phyloP scores from a whole-genome alignment of 64 coral and sea anemone genomes.

The Astreopora myriophthalma region DNA sequence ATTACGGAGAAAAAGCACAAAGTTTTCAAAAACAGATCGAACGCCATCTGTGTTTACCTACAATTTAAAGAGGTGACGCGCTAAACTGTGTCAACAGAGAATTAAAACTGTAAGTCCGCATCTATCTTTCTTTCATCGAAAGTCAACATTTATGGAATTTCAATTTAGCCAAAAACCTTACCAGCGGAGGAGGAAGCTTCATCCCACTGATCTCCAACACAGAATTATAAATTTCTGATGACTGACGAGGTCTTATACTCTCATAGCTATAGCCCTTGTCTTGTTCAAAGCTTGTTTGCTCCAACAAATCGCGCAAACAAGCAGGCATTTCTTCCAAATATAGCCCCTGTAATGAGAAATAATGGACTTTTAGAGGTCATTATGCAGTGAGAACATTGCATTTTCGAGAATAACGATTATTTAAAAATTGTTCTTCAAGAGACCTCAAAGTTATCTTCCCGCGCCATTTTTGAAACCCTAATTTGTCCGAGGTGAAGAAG shows the following conservation, averaged over 20 bases:
- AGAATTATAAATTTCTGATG: not conserved
- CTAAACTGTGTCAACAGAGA: not conserved
- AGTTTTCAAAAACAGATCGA: not conserved
- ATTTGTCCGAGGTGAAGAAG: not conserved
- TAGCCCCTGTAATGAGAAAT: not conserved
- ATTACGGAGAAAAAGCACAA: not conserved
- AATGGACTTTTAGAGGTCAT: not conserved
- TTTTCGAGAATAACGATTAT: not conserved
- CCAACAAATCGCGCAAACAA: slow-evolving; percentile 33
- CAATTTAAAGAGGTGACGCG: not conserved
- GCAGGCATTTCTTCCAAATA: slow-evolving; percentile 20
- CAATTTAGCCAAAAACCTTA: slow-evolving; percentile 8
- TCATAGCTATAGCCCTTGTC: not conserved
- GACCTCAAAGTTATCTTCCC: slow-evolving; percentile 27
- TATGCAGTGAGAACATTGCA: not conserved
- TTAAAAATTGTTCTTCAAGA: not conserved
- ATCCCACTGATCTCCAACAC: not conserved
- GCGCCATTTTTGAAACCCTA: slow-evolving; percentile 73
- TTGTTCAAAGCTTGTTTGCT: slow-evolving; percentile 15
- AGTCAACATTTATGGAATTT: not conserved
- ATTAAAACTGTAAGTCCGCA: not conserved
- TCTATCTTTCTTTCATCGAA: not conserved
- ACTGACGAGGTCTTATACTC: not conserved
- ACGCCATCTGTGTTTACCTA: not conserved
- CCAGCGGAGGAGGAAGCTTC: slow-evolving; percentile 72